phyloP scores from a whole-genome alignment of 1,140 invertebrate species.

The Sipha flava region DNA sequence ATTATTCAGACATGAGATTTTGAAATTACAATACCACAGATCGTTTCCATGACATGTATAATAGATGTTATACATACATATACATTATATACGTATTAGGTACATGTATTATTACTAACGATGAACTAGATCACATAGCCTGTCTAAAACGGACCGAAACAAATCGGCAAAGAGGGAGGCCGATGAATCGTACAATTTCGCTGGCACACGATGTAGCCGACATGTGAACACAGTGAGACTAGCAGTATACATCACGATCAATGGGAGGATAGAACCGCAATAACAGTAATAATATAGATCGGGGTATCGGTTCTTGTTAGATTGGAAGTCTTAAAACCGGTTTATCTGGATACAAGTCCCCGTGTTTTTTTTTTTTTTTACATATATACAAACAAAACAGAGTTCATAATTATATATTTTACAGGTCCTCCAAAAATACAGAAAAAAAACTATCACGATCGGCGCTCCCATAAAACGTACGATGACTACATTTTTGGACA shows the following conservation, averaged over 20 bases:
- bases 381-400: background rate
- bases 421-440: background rate
- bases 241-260: background rate
- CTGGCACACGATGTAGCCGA: background rate
- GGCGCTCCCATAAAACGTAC: background rate
- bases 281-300: conserved; percentile 26
- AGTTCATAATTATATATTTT: conserved; percentile 1
- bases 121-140: background rate
- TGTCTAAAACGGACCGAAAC: conserved; percentile 1
- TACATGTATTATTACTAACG: conserved; percentile 2
- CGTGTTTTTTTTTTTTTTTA: background rate
- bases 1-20: too few species aligned
- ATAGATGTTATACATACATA: too few species aligned
- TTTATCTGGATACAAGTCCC: background rate
- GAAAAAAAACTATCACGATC: background rate
- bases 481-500: background rate
- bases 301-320: background rate
- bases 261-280: background rate
- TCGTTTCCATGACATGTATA: background rate
- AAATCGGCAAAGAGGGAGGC: background rate
- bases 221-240: background rate
- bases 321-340: conserved; percentile 5
- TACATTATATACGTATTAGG: background rate
- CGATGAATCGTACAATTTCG: conserved; percentile 8
- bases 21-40: too few species aligned